Percentiles rank a stretch among this genome's conserved stretches.
Evolutionary conservation across 1,140 invertebrate genomes (phyloP).

Genomic region (Marisa cornuarietis): DNA sequence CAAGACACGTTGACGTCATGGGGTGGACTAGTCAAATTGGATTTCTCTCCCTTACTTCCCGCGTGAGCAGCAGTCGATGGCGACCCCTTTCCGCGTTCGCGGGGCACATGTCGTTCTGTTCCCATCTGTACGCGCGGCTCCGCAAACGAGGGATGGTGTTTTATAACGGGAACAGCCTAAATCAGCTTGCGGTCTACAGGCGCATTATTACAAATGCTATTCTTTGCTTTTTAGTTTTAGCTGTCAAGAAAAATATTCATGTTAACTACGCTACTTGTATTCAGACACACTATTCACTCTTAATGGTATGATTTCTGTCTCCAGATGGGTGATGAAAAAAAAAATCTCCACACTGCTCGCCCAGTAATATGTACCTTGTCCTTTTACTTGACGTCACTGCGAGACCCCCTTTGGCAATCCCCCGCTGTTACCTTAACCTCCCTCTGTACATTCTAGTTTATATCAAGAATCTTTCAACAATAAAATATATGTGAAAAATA

Average conservation of each 20-base stretch:
- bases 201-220: neutral
- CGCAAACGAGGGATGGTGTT: constrained; percentile 27
- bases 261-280: constrained; percentile 21
- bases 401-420: constrained; percentile 53
- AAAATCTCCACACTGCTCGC: constrained; percentile 60
- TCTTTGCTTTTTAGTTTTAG: neutral
- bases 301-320: constrained; percentile 31
- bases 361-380: constrained; percentile 59
- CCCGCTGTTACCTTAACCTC: constrained; percentile 44
- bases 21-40: constrained; percentile 25
- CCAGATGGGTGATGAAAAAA: constrained; percentile 46
- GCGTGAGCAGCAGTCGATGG: constrained; percentile 23
- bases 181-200: neutral
- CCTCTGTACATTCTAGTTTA: constrained; percentile 14
- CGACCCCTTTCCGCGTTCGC: constrained; percentile 22
- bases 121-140: neutral
- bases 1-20: constrained; percentile 21
- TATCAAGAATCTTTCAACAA: too few relatives aligned
- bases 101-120: neutral
- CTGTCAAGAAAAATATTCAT: constrained; percentile 12
- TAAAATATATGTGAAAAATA: neutral
- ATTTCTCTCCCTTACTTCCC: constrained; percentile 25
- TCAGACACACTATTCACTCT: constrained; percentile 17
- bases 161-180: constrained; percentile 40
- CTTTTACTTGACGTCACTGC: constrained; percentile 57